Conservation (phyloP, 1,140 invertebrate genomes). For the Drosophila elegans region DNA sequence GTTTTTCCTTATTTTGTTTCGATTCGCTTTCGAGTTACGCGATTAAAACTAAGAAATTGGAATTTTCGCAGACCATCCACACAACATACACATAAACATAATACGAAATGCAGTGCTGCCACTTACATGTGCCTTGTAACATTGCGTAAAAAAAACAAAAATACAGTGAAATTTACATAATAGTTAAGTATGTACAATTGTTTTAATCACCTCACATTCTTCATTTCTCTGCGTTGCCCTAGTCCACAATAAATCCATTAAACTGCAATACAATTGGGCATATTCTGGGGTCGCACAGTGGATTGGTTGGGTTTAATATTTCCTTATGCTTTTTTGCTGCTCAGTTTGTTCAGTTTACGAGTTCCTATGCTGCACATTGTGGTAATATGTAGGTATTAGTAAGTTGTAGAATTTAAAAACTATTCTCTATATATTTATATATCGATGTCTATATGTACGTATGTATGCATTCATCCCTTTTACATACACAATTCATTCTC, state of each 20-base stretch:
- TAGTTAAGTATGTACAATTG: conserved; percentile 76
- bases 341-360: conserved; percentile 59
- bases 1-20: conserved; percentile 4
- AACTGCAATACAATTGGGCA: conserved; percentile 59
- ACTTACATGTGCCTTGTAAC: conserved; percentile 61
- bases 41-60: conserved; percentile 21
- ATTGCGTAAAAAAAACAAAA: conserved; percentile 64
- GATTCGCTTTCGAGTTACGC: conserved; percentile 2
- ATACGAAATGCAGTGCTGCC: conserved; percentile 68
- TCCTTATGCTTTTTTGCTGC: conserved; percentile 4
- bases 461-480: conserved; percentile 46
- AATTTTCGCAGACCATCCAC: conserved; percentile 25
- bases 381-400: conserved; percentile 59
- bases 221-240: conserved; percentile 10
- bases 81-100: conserved; percentile 39
- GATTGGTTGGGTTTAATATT: conserved; percentile 7
- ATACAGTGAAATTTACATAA: conserved; percentile 78
- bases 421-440: conserved; percentile 56
- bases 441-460: conserved; percentile 41
- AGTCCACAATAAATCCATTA: conserved; percentile 52
- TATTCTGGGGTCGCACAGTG: conserved; percentile 11
- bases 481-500: conserved; percentile 59
- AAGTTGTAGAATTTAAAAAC: conserved; percentile 75
- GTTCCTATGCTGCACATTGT: conserved; percentile 59
- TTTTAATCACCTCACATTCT: conserved; percentile 27